A percentile compares a stretch with the other conserved stretches of the same genome.
Evolutionary conservation across 2,888 invertebrate genomes (phyloP).

Genomic region (Clivina fossor): DNA sequence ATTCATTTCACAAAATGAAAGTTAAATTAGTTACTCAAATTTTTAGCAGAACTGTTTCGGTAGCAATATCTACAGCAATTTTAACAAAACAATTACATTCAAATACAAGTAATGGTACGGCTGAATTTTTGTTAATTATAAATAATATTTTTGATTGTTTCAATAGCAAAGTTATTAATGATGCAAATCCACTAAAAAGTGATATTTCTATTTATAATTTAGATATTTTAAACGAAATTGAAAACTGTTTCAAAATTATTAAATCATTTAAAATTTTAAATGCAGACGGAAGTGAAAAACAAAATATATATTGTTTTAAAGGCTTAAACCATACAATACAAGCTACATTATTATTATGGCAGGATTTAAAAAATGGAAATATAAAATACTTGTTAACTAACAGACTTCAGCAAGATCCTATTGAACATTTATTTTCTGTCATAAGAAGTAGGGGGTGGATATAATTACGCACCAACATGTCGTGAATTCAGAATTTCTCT

Average conservation of each 20-base stretch:
- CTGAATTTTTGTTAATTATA: constrained; percentile 8
- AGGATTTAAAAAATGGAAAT: constrained; percentile 10
- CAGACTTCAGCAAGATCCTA: constrained; percentile 17
- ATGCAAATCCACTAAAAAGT: background rate
- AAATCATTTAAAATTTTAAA: constrained; percentile 15
- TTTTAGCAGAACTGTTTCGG: constrained; percentile 7
- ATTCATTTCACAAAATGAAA: constrained; percentile 17
- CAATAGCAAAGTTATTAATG: constrained; percentile 11
- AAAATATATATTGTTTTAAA: constrained; percentile 17
- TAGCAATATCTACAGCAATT: constrained; percentile 10
- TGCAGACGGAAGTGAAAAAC: constrained; percentile 7
- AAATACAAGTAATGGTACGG: constrained; percentile 2
- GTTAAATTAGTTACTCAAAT: constrained; percentile 11
- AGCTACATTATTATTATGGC: constrained; percentile 13
- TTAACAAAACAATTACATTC: constrained; percentile 11
- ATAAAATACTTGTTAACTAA: constrained; percentile 14
- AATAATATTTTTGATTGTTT: constrained; percentile 11
- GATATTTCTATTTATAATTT: background rate
- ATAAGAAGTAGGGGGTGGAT: constrained; percentile 16
- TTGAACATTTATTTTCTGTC: constrained; percentile 16
- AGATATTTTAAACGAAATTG: background rate
- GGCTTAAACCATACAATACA: constrained; percentile 3
- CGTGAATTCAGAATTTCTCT: constrained; percentile 11
- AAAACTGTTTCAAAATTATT: background rate
- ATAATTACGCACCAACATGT: constrained; percentile 3